Base-by-base conservation (phyloP, 2,797 vertebrate genomes). In the Alfaro cultratus region DNA sequence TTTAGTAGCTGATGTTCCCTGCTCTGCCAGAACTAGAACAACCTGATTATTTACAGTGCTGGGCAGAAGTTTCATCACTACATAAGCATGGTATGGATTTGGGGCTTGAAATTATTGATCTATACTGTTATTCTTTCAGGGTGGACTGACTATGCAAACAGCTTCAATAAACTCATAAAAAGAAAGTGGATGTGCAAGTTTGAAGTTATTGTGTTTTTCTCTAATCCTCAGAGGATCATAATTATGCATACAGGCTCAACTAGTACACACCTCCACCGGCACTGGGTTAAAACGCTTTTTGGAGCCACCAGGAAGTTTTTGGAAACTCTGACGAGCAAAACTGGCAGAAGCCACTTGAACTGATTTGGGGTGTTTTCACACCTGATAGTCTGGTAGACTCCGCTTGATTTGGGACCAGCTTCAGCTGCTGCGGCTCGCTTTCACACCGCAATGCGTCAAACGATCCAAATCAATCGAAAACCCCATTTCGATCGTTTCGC, bases 211-310 rank as follows among this genome's bases (percentile, higher is more conserved):
- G 34, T 34, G 3, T 21, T 64, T 36, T 10, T 64, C 29, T 62
- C 57, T 34, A 18, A 7, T 62, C 57, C 18, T 62, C 57, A 62
- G 57, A 36, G 62, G 62, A 64, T 21, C 62, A 36, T 18, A 36
- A 36, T 36, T 21, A 10, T 36, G 62, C 34, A 36, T 21, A 18
- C 62, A 34, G 31, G 31, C 4, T 41, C 1, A 23, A 68, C 26
- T 41, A 23, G 21, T 2, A 13, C 3, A 5, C 21, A 68, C 11
- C 23, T 1, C 1, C 36, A 41, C 36, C 0, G 2, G 2, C 4
- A 11, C 29, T 0, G 4, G 34, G 18, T 23, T 39, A 39, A 26
- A 67, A 21, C 8, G 2, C 18, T 23, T 18, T 36, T 21, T 18
- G 31, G 9, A 34, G 15, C 60, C 60, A 34, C 31, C 60, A 36